These are phyloP conservation scores for Agrochola lota DNA, from an alignment of 2,888 invertebrate genomes.

Conservation along the genomic window DNA sequence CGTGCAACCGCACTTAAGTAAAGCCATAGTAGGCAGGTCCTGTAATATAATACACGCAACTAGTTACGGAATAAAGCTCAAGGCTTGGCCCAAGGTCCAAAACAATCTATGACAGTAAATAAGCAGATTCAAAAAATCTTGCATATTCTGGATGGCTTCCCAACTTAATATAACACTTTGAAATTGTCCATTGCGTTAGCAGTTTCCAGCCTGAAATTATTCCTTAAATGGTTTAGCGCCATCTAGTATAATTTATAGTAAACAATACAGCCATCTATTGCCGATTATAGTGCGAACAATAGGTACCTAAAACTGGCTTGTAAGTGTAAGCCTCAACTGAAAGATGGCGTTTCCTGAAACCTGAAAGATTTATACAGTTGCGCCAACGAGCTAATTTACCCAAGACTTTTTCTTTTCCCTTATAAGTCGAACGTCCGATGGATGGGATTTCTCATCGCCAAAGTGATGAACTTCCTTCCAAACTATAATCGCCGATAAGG, in stretches of 20 bases:
- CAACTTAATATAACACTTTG: neutral
- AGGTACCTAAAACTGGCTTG: neutral
- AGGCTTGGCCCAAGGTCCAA: neutral
- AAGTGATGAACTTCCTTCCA: neutral
- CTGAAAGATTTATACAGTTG: neutral
- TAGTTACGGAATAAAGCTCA: neutral
- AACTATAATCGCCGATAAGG: neutral
- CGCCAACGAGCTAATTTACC: neutral
- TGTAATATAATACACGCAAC: neutral
- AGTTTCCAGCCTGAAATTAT: neutral
- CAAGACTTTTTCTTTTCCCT: too few species aligned
- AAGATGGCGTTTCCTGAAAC: slow-evolving; percentile 31
- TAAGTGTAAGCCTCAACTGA: neutral
- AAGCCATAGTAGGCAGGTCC: neutral
- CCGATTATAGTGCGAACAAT: neutral
- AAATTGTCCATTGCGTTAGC: neutral
- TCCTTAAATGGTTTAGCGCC: neutral
- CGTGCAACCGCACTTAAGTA: too few species aligned
- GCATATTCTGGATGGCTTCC: neutral
- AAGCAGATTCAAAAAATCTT: neutral
- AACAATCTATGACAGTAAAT: neutral
- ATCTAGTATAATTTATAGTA: slow-evolving; percentile 8
- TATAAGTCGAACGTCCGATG: neutral
- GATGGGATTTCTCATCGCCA: neutral
- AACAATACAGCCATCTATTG: slow-evolving; percentile 6